Conservation (phyloP, 2,888 invertebrate species). For the Odontocolon sp. region DNA sequence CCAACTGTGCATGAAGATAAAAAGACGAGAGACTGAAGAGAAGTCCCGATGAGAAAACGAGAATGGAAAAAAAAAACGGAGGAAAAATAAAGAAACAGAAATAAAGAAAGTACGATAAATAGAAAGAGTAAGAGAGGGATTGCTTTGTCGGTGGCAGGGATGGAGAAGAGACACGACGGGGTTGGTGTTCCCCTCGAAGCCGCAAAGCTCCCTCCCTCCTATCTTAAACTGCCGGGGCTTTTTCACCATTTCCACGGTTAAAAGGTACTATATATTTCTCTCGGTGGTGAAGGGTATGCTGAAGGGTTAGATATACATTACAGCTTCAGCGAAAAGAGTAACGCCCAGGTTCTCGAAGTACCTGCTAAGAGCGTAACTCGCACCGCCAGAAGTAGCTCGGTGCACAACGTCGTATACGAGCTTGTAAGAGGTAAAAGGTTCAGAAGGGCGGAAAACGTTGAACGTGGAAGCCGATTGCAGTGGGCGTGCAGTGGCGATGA, state of each 20-base stretch:
- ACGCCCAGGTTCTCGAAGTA: slow-evolving; percentile 63
- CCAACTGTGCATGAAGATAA: slow-evolving; percentile 52
- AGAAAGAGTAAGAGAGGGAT: slow-evolving; percentile 29
- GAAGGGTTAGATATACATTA: slow-evolving; percentile 32
- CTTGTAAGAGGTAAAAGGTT: slow-evolving; percentile 30
- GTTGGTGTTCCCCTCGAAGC: slow-evolving; percentile 55
- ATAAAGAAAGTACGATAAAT: slow-evolving; percentile 23
- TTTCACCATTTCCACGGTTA: slow-evolving; percentile 72
- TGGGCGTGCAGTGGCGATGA: not conserved
- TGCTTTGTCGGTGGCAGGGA: slow-evolving; percentile 47
- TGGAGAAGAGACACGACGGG: slow-evolving; percentile 25
- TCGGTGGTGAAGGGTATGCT: slow-evolving; percentile 28
- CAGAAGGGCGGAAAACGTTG: slow-evolving; percentile 18
- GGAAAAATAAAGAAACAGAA: slow-evolving; percentile 36
- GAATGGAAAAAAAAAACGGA: slow-evolving; percentile 10
- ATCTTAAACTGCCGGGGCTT: slow-evolving; percentile 62
- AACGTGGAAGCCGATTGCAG: not conserved
- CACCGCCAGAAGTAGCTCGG: slow-evolving; percentile 59
- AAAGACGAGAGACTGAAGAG: slow-evolving; percentile 6
- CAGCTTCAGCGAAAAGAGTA: slow-evolving; percentile 32
- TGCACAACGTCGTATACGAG: not conserved
- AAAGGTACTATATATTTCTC: slow-evolving; percentile 73
- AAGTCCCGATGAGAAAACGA: slow-evolving; percentile 26
- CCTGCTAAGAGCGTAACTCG: slow-evolving; percentile 75
- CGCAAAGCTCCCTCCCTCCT: slow-evolving; percentile 54